Conservation (phyloP, 2,113 vertebrate species). For the Tringa solitaria region DNA sequence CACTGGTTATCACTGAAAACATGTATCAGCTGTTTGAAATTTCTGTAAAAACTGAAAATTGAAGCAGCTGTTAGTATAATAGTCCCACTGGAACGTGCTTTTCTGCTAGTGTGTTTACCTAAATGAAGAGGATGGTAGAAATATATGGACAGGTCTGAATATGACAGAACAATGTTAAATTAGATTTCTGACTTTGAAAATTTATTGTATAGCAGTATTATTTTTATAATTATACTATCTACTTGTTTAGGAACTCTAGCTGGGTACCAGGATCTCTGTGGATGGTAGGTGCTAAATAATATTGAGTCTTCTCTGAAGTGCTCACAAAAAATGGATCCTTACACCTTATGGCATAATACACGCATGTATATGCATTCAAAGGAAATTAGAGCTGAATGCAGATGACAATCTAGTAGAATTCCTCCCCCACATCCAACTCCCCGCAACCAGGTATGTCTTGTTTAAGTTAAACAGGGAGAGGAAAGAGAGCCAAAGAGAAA, state of each 20-base stretch:
- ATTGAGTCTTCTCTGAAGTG: neutral
- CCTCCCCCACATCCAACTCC: rapidly evolving
- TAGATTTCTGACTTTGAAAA: neutral
- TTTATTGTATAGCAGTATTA: neutral
- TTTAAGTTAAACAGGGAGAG: neutral
- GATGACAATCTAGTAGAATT: neutral
- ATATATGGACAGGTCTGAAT: neutral
- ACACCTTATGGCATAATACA: neutral
- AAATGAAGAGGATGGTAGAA: neutral
- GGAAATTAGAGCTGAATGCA: neutral
- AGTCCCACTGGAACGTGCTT: neutral
- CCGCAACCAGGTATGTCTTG: neutral
- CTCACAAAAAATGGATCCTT: neutral
- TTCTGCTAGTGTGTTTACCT: neutral
- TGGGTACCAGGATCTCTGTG: neutral
- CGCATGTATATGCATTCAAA: neutral
- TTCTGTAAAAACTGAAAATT: neutral
- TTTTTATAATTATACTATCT: neutral
- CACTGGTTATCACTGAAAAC: neutral
- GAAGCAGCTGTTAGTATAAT: neutral
- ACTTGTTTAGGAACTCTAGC: neutral
- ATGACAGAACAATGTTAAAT: neutral
- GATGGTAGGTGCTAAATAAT: neutral
- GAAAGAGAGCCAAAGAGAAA: neutral
- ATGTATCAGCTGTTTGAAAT: neutral